These are phyloP conservation scores for Girardia tigrina DNA, from an alignment of 2,888 invertebrate genomes.

Conservation along the genomic window DNA sequence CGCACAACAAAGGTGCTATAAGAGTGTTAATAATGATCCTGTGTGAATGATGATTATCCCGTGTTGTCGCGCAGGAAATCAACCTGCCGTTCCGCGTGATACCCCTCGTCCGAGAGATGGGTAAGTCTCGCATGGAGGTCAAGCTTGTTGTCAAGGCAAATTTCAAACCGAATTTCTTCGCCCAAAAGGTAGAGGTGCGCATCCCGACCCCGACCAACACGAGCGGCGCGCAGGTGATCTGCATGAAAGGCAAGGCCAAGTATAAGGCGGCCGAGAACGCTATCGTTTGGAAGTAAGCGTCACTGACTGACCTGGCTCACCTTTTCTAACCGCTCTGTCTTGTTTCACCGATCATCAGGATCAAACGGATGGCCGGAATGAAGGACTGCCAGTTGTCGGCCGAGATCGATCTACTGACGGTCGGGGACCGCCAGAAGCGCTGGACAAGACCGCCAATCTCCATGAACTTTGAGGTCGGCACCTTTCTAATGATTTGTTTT, in stretches of 20 bases:
- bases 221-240: slow-evolving; percentile 92
- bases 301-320: not conserved
- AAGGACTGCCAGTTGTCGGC: slow-evolving; percentile 98
- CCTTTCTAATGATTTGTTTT: not conserved
- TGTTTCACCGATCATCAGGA: slow-evolving; percentile 46
- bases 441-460: slow-evolving; percentile 99
- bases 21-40: not conserved
- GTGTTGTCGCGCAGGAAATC: slow-evolving; percentile 73
- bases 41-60: not conserved
- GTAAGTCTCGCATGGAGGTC: slow-evolving; percentile 97
- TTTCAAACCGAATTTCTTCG: slow-evolving; percentile 89
- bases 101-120: slow-evolving; percentile 88
- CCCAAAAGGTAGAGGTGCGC: slow-evolving; percentile 97
- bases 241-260: slow-evolving; percentile 95
- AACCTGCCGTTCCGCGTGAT: slow-evolving; percentile 97
- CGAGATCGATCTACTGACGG: slow-evolving; percentile 91
- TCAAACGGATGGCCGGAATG: slow-evolving; percentile 63
- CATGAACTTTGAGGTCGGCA: slow-evolving; percentile 81
- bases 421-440: slow-evolving; percentile 78
- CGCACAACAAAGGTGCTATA: slow-evolving; percentile 35
- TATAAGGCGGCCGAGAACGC: slow-evolving; percentile 99
- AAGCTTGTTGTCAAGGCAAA: slow-evolving; percentile 97
- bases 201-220: slow-evolving; percentile 97
- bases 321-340: not conserved
- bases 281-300: slow-evolving; percentile 70